Base-by-base conservation (phyloP, 2,888 invertebrate genomes). In the Galerucella pusilla region DNA sequence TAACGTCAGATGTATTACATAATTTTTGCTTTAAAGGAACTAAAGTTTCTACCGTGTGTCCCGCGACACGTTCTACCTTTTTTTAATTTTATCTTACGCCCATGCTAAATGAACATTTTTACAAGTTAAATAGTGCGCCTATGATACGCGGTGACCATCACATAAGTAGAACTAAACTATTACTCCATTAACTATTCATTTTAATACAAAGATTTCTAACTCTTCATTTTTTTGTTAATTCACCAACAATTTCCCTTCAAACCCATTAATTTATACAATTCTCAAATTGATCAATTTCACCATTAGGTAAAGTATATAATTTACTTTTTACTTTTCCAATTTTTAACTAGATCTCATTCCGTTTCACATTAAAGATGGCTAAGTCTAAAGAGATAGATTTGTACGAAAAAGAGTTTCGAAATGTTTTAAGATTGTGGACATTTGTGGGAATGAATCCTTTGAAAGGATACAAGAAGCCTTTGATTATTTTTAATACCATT, bases 321-420 rank as follows among this genome's bases (percentile, higher is more conserved):
- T 35, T 35, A 14, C 54, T 57, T 7, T 5, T 16, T 7, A 57
- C 9, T 52, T 52, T 52, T n/a, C 1, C n/a, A n/a, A 52, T 52
- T 52, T 52, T 2, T n/a, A 52, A 6, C 46, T 46, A 2, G 11
- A 12, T n/a, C 16, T 20, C 16, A 7, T 52, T 52, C n/a, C n/a
- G 52, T n/a, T 52, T 6, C 5, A n/a, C n/a, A n/a, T n/a, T 52
- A 52, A 57, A 16, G 9, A 57, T 16, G 16, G 7, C 16, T 9
- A 57, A 16, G 54, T 57, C 54, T 6, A 9, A 20, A 9, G 16
- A 57, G n/a, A 57, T 57, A 57, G 9, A 65, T 57, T 60, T 59
- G 71, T 77, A 77, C 54, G 73, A 75, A 49, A 75, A 73, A 68
- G 77, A 77, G 66, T 75, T 74, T 52, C 46, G 74, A 35, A 75